A percentile compares a stretch with the other conserved stretches of the same genome.
phyloP scores from a whole-genome alignment of 2,888 invertebrate species.

The Hecatera dysodea region DNA sequence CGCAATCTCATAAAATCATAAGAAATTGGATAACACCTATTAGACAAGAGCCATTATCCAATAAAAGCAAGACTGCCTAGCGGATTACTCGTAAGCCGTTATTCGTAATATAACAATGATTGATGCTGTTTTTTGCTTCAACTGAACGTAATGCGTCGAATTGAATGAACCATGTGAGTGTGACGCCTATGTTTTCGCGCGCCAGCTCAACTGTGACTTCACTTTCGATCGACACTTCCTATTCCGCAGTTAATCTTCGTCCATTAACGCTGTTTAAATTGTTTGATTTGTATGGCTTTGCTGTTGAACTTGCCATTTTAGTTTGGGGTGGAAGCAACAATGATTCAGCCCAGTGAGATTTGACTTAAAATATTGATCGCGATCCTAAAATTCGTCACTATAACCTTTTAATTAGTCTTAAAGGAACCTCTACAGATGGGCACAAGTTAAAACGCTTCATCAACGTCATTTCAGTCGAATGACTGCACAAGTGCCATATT shows the following conservation, averaged over 20 bases:
- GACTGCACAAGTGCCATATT: not conserved
- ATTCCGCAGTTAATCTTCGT: slow-evolving; percentile 71
- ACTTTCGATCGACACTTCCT: slow-evolving; percentile 76
- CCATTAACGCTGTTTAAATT: slow-evolving; percentile 55
- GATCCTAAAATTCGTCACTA: too few relatives aligned
- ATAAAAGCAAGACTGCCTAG: not conserved
- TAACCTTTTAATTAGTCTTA: too few relatives aligned
- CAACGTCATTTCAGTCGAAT: not conserved
- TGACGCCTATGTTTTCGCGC: slow-evolving; percentile 67
- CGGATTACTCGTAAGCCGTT: slow-evolving; percentile 17
- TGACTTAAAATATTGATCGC: too few relatives aligned
- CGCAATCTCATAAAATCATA: not conserved
- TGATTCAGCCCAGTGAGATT: too few relatives aligned
- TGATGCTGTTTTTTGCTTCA: slow-evolving; percentile 16
- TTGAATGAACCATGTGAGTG: slow-evolving; percentile 57
- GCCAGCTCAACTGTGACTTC: slow-evolving; percentile 73
- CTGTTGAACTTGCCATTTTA: slow-evolving; percentile 23
- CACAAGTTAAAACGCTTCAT: not conserved
- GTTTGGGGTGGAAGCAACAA: too few relatives aligned
- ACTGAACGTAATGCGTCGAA: slow-evolving; percentile 33
- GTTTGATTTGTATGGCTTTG: slow-evolving; percentile 19
- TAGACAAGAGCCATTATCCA: slow-evolving; percentile 4
- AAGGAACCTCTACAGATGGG: too few relatives aligned
- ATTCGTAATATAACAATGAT: slow-evolving; percentile 28
- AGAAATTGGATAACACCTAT: slow-evolving; percentile 24